Evolutionary conservation across 2,888 invertebrate genomes (phyloP), one percentile per base, ranked within the genome.

Genomic region (Eristalis intricaria): DNA sequence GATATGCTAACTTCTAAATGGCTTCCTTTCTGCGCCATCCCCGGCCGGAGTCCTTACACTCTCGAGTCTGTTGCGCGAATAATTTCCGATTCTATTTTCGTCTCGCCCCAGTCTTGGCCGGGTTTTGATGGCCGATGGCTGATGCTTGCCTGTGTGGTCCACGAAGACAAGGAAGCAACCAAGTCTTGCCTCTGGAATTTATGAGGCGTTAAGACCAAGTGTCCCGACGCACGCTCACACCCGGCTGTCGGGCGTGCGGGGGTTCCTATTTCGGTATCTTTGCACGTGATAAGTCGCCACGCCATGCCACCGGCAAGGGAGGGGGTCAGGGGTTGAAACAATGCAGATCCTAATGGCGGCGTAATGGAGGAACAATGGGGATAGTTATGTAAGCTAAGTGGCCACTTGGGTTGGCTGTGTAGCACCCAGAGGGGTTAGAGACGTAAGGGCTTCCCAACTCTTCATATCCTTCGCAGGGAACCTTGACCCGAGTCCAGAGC

Each of bases 1-100:
- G 75, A 83, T 86, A 75, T 79, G 78, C 68, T 78, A 79, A 78
- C 86, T 78, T 78, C 70, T 75, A 83, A 83, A 86, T 86, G 82
- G 82, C 70, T 83, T 82, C 78, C 86, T 66, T 71, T 82, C 70
- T 70, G 63, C 69, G 74, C 22, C 69, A 80, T 63, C 63, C 58
- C 26, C 43, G n/a, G 63, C 26, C 43, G n/a, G 63, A 22, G 66
- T 81, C 38, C 43, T 32, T 71, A 65, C 8, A 22, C 56, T 70
- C 15, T 35, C 11, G 38, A 13, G n/a, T 60, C 60, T 60, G 60
- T 26, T 60, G 50, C 19, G 50, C 50, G 50, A 19, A 19, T 50
- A 50, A 5, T 50, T 50, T 50, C 50, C 8, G 60, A n/a, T 60
- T 60, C 60, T 60, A 60, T 60, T 60, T 60, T 23, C 15, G 23